Evolutionary conservation across 2,113 vertebrate species (phyloP).

Genomic region (Gnathonemus longibarbis): DNA sequence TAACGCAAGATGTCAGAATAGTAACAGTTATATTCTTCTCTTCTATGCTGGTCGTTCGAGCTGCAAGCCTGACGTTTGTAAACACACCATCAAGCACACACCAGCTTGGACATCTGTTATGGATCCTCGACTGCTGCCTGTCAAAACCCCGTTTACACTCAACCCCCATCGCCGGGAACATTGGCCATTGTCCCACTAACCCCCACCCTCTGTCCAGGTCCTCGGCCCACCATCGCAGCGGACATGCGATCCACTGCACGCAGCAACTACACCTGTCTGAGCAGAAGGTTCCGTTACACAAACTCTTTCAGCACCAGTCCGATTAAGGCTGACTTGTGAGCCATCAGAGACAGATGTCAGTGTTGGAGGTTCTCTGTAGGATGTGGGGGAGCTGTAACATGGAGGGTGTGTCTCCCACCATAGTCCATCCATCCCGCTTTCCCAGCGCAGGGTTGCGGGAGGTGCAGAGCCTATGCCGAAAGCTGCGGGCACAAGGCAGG

Average conservation of each 20-base stretch:
- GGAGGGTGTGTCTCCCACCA: background rate
- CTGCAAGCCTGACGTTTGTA: constrained; percentile 33
- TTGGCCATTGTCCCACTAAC: background rate
- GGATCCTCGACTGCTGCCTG: constrained; percentile 41
- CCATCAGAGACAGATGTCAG: background rate
- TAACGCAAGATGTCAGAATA: constrained; percentile 59
- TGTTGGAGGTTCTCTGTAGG: background rate
- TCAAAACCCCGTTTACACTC: constrained; percentile 36
- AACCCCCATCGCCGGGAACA: background rate
- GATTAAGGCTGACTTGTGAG: background rate
- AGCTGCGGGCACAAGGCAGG: background rate
- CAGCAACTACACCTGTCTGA: constrained; percentile 38
- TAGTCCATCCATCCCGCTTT: background rate
- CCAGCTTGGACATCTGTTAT: constrained; percentile 52
- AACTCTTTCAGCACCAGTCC: background rate
- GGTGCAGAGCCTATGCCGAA: background rate
- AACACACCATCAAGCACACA: constrained; percentile 32
- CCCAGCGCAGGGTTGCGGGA: background rate
- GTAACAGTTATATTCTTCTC: constrained; percentile 35
- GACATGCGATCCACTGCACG: background rate
- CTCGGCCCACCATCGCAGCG: constrained; percentile 32
- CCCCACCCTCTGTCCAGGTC: constrained; percentile 15
- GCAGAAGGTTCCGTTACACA: background rate
- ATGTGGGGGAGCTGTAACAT: no score
- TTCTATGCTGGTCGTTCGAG: constrained; percentile 48